Evolutionary conservation across 2,797 vertebrate genomes (phyloP).

Genomic region (Carduelis carduelis): DNA sequence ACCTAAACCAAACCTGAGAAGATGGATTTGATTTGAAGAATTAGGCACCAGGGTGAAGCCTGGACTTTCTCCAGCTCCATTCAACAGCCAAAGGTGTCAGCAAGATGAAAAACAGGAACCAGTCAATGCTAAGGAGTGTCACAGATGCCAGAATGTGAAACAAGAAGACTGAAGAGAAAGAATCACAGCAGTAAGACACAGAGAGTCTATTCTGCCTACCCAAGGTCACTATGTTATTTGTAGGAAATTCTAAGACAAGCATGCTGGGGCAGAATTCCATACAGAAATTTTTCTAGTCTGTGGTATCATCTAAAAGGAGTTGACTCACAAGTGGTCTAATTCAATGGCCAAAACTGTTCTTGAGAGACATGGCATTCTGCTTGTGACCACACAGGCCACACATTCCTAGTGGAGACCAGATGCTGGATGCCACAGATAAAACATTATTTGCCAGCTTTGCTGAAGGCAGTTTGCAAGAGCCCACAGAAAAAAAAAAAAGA

Average conservation of each 20-base stretch:
- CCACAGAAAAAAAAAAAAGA: neutral
- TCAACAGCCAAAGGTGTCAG: constrained; percentile 25
- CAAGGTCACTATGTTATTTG: neutral
- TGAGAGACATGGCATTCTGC: neutral
- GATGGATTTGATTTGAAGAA: constrained; percentile 33
- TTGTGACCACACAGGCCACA: neutral
- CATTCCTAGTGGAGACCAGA: neutral
- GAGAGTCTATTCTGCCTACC: neutral
- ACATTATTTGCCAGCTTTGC: neutral
- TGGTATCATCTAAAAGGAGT: neutral
- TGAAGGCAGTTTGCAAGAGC: neutral
- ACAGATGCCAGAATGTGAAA: constrained; percentile 40
- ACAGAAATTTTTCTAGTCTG: neutral
- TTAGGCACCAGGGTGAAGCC: neutral
- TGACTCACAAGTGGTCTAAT: neutral
- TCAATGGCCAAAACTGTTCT: neutral
- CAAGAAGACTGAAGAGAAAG: neutral
- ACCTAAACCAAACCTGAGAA: neutral
- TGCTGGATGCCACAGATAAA: neutral
- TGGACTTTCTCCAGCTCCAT: constrained; percentile 35
- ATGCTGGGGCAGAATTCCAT: neutral
- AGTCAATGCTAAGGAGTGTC: neutral
- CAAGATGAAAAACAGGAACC: constrained; percentile 42
- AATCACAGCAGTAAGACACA: neutral
- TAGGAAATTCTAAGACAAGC: neutral